Base-by-base conservation (phyloP, 2,113 vertebrate species). In the Chamaea fasciata region DNA sequence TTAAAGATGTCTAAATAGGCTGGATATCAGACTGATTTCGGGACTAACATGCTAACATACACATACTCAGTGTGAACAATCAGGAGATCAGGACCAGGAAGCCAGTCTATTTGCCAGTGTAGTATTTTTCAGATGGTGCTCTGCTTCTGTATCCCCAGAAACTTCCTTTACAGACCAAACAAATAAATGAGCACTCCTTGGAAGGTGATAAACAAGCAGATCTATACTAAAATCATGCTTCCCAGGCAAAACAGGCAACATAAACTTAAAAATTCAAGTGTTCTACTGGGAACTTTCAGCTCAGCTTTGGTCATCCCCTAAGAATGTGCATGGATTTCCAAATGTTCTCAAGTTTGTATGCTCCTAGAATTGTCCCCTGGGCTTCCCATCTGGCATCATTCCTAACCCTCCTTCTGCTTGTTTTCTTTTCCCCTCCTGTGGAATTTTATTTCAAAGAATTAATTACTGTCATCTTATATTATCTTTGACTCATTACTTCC, bases 401-500 rank as follows among this genome's bases (percentile, higher is more conserved):
- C 35, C 35, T 60, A 90, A 42, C 10, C 15, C 23, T 84, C 59
- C 70, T 88, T 94, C 84, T 88, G 90, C 28, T 92, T 96, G 65
- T 86, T 95, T 95, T 90, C 85, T 73, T 92, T 82, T 37, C 31
- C 16, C 46, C 53, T 86, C 52, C 41, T 81, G 60, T 65, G 60
- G 67, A 95, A 89, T 87, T 96, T 79, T 70, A 79, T 93, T 87
- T 95, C 35, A 63, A 95, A 87, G 30, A 93, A 95, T 95, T 86
- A 92, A 90, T 94, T 96, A 85, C 59, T 90, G 86, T 95, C 91
- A 68, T 84, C 85, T 90, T 92, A 75, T 9, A 75, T 91, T 95
- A 94, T 90, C 67, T 59, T 95, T 96, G 93, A 97, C 73, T 95
- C 73, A 89, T 94, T 95, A 69, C 73, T 94, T 95, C 88, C 96